Evolutionary conservation across 2,888 invertebrate species (phyloP).

Genomic region (Sesamia inferens): DNA sequence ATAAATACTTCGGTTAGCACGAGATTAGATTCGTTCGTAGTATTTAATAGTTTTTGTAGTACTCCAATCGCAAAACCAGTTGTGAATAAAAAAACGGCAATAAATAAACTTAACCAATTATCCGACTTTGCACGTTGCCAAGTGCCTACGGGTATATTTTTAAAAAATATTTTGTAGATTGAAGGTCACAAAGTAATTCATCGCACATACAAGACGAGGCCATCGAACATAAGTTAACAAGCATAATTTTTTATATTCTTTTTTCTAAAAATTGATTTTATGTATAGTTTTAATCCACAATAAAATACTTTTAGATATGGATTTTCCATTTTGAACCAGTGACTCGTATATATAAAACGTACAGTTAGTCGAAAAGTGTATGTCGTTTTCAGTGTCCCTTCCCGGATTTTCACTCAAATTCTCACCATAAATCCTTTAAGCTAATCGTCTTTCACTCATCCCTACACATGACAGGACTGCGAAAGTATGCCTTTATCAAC

Average conservation of each 20-base stretch:
- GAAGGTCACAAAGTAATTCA: not conserved
- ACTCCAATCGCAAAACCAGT: too few relatives aligned
- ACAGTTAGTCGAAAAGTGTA: not conserved
- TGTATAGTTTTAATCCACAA: not conserved
- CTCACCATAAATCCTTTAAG: slow-evolving; percentile 43
- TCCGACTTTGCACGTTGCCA: not conserved
- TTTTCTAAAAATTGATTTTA: not conserved
- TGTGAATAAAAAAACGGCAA: not conserved
- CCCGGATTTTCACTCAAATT: slow-evolving; percentile 19
- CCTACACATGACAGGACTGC: slow-evolving; percentile 29
- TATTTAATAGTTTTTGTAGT: not conserved
- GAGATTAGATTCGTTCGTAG: not conserved
- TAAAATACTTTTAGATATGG: not conserved
- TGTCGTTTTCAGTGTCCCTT: slow-evolving; percentile 19
- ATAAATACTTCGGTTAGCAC: too few relatives aligned
- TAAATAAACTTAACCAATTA: not conserved
- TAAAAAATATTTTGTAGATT: not conserved
- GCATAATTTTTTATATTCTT: not conserved
- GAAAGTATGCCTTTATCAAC: slow-evolving; percentile 50
- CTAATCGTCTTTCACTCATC: slow-evolving; percentile 51
- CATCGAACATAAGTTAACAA: not conserved
- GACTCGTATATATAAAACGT: slow-evolving; percentile 9
- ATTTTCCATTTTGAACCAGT: not conserved
- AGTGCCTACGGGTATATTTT: not conserved
- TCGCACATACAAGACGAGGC: not conserved